Base-by-base conservation (phyloP, 2,888 invertebrate species). In the Macropis europaea region DNA sequence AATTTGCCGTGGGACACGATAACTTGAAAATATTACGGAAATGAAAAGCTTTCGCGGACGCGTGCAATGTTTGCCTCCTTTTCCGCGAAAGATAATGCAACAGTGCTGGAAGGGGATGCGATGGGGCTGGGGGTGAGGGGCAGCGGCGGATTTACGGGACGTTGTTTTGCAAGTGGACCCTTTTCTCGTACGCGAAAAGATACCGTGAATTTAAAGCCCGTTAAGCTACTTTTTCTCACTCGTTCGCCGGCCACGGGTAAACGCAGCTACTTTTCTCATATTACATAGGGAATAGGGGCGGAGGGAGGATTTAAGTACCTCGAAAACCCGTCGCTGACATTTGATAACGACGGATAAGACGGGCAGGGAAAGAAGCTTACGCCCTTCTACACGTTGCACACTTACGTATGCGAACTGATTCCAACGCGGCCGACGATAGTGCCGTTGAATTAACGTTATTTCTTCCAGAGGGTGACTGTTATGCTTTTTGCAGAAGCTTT, bases 21-120 rank as follows among this genome's bases (percentile, higher is more conserved):
- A 89, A 85, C 85, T 86, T 83, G 85, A 88, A 90, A 89, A 87
- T 89, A 89, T 89, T 84, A 84, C 89, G 86, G 87, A 88, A 88
- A 88, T 87, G 88, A 86, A 86, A 88, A 87, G 86, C 84, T 84
- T 85, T 88, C 83, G 84, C 83, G 81, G 84, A 80, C 81, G 77
- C 73, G 77, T 81, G 79, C 82, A 82, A 82, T 79, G 84, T 81
- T 83, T 85, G 86, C 84, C 87, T 85, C 83, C 86, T 88, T 87
- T 89, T 86, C 86, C 85, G 88, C 82, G 83, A 84, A 84, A 89
- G 89, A 90, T 90, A 89, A 89, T 89, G 84, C 86, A 81, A 73
- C n/a, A n/a, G n/a, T n/a, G n/a, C n/a, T n/a, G n/a, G n/a, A n/a
- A n/a, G n/a, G n/a, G n/a, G n/a, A 73, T 72, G 68, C 69, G 43